phyloP scores from a whole-genome alignment of 2,113 vertebrate species.

The Silurus asotus region DNA sequence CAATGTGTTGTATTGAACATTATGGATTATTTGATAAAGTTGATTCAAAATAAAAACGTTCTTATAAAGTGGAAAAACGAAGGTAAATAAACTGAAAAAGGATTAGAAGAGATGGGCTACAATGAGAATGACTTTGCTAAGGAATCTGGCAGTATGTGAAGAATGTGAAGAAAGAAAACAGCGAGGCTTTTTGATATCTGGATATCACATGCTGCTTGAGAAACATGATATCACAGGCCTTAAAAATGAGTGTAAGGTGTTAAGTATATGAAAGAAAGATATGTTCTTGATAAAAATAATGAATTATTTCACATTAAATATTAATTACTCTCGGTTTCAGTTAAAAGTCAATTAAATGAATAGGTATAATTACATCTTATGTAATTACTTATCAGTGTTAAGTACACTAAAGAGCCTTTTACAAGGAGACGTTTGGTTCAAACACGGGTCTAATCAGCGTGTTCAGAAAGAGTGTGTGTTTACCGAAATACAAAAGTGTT shows the following conservation, averaged over 20 bases:
- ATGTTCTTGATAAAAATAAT: not conserved
- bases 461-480: conserved; percentile 39
- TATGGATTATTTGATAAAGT: not conserved
- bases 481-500: conserved; percentile 64
- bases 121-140: not conserved
- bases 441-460: not conserved
- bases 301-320: too few species aligned
- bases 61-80: not conserved
- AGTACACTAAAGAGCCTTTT: not conserved
- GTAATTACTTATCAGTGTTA: not conserved
- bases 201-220: not conserved
- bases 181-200: not conserved
- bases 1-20: not conserved
- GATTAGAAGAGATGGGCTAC: not conserved
- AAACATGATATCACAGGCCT: not conserved
- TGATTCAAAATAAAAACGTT: not conserved
- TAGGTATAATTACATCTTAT: not conserved
- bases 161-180: not conserved
- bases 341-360: not conserved
- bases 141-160: not conserved
- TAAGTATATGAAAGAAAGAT: not conserved
- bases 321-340: not conserved
- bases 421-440: not conserved
- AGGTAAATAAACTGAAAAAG: not conserved
- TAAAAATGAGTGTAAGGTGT: not conserved